Evolutionary conservation across 2,888 invertebrate species (phyloP), one percentile per base, ranked within the genome.

Genomic region (Pocota personata): DNA sequence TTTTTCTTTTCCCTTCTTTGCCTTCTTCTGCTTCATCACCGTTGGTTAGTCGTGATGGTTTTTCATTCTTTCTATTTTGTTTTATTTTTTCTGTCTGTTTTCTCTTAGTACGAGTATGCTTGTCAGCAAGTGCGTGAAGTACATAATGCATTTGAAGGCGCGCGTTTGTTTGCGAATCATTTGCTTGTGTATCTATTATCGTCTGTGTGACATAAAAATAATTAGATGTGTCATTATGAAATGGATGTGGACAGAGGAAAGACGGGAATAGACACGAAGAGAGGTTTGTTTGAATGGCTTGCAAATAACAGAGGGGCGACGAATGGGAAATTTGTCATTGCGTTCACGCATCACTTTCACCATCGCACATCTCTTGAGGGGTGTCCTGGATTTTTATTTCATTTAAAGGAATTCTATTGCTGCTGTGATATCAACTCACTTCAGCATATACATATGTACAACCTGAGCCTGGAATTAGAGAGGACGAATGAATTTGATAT

Each of bases 161-260:
- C 19, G 46, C 32, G 62, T 80, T 72, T 52, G 30, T 57, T 57
- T 27, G 60, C 52, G 50, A 43, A 55, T 62, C 48, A 72, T 48
- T 60, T 46, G 55, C 60, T 57, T 19, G 30, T 55, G 30, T 55
- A 52, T 32, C 64, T 71, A 21, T 40, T 52, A 55, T 32, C 37
- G 19, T 30, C n/a, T 21, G 21, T 43, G 30, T 72, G 52, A 30
- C 71, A 66, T 37, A 46, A 50, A 82, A 77, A 82, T 77, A 77
- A 83, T 83, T 73, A 79, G 62, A 73, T 62, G 72, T 72, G 66
- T 24, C 75, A 75, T 82, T 82, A 69, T 60, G 37, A 37, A 62
- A 43, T 21, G 21, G 35, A 69, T 57, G 7, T 60, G 43, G 60
- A 69, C 8, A 4, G 10, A 37, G 35, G 37, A 21, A 40, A 10